phyloP scores from a whole-genome alignment of 2,888 invertebrate species.

The Abrostola tripartita region DNA sequence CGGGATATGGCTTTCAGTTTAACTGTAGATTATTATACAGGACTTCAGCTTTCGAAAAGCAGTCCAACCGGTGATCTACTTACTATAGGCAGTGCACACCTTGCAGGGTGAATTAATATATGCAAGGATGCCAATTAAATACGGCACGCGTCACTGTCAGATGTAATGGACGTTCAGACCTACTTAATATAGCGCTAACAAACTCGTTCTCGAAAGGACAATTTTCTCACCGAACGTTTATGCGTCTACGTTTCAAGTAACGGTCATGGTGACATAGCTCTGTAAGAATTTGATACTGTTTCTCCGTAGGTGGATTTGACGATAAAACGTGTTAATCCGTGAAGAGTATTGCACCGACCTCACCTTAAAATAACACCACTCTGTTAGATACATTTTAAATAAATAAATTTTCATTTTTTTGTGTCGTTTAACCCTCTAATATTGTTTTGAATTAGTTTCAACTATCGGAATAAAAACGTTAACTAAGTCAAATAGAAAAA shows the following conservation, averaged over 20 bases:
- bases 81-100: constrained; percentile 61
- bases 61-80: constrained; percentile 70
- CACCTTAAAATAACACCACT: constrained; percentile 6
- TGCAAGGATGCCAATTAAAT: constrained; percentile 83
- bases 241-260: constrained; percentile 65
- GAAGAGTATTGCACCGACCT: constrained; percentile 37
- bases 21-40: constrained; percentile 75
- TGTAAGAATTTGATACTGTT: constrained; percentile 71
- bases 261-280: constrained; percentile 76
- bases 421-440: no score
- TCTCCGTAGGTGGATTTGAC: constrained; percentile 70
- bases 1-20: constrained; percentile 76
- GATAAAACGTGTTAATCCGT: constrained; percentile 59
- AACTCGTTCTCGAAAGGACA: constrained; percentile 72
- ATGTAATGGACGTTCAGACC: constrained; percentile 59
- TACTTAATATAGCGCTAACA: constrained; percentile 65
- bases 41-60: constrained; percentile 78
- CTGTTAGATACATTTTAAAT: no score
- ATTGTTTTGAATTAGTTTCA: neutral
- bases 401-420: no score
- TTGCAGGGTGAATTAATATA: constrained; percentile 72
- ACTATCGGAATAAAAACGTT: neutral
- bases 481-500: neutral
- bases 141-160: constrained; percentile 70
- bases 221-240: constrained; percentile 63